These are phyloP conservation scores for Falco peregrinus DNA, from an alignment of 2,797 vertebrate genomes.

Conservation along the genomic window DNA sequence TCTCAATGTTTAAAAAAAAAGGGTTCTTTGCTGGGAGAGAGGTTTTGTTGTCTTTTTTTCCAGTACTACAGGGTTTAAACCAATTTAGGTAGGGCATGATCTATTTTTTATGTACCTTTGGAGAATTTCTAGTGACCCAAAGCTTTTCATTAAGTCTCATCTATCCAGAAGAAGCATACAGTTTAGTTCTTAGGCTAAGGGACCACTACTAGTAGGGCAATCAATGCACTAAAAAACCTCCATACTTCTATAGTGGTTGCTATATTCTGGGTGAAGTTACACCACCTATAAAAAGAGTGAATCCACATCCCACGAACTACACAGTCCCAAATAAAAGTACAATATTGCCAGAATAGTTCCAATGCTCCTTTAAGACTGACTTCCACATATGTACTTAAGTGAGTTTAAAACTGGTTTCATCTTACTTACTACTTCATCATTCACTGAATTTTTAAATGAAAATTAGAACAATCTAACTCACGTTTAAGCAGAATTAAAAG, in stretches of 20 bases:
- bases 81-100: neutral
- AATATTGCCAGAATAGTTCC: neutral
- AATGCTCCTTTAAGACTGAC: neutral
- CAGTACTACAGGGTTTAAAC: neutral
- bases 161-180: neutral
- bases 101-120: neutral
- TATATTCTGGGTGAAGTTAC: neutral
- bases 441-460: neutral
- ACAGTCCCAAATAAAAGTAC: neutral
- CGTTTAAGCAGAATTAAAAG: neutral
- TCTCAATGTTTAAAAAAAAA: neutral
- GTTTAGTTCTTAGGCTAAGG: neutral
- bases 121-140: neutral
- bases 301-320: neutral
- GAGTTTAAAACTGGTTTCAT: neutral
- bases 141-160: neutral
- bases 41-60: neutral
- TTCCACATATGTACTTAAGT: neutral
- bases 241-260: fast-evolving
- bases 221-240: neutral
- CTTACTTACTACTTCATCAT: neutral
- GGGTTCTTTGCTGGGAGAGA: neutral
- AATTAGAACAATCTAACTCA: neutral
- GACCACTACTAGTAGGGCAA: neutral
- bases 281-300: neutral